Evolutionary conservation across 2,888 invertebrate genomes (phyloP).

Genomic region (Patella depressa): DNA sequence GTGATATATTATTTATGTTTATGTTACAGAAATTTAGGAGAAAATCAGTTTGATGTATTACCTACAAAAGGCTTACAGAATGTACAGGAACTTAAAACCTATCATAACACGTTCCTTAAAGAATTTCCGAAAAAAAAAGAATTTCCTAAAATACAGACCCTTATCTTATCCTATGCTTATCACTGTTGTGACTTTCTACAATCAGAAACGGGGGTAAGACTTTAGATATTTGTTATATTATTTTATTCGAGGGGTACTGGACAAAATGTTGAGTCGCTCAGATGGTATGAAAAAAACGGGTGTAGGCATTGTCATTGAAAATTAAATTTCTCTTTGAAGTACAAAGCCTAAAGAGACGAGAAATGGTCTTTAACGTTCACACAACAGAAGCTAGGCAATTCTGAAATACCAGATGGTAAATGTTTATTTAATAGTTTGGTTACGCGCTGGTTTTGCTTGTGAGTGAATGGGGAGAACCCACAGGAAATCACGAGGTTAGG

Average conservation of each 20-base stretch:
- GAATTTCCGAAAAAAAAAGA: constrained; percentile 89
- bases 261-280: too few relatives aligned
- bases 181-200: constrained; percentile 85
- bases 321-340: too few relatives aligned
- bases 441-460: too few relatives aligned
- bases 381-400: too few relatives aligned
- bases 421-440: too few relatives aligned
- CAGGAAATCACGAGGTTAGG: too few relatives aligned
- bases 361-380: too few relatives aligned
- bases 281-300: too few relatives aligned
- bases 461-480: too few relatives aligned
- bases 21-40: constrained; percentile 86
- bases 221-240: background rate
- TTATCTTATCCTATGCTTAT: constrained; percentile 93
- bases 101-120: constrained; percentile 88
- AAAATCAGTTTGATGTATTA: constrained; percentile 86
- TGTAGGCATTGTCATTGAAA: too few relatives aligned
- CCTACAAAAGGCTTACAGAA: constrained; percentile 86
- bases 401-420: too few relatives aligned
- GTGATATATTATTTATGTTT: background rate
- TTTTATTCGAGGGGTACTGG: background rate
- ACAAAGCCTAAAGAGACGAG: too few relatives aligned
- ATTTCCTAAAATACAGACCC: constrained; percentile 87
- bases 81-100: constrained; percentile 88
- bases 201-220: constrained; percentile 35